Percentiles rank a stretch among this genome's conserved stretches.
Conservation (phyloP, 2,888 invertebrate species). For the Lasioglossum figueresi region DNA sequence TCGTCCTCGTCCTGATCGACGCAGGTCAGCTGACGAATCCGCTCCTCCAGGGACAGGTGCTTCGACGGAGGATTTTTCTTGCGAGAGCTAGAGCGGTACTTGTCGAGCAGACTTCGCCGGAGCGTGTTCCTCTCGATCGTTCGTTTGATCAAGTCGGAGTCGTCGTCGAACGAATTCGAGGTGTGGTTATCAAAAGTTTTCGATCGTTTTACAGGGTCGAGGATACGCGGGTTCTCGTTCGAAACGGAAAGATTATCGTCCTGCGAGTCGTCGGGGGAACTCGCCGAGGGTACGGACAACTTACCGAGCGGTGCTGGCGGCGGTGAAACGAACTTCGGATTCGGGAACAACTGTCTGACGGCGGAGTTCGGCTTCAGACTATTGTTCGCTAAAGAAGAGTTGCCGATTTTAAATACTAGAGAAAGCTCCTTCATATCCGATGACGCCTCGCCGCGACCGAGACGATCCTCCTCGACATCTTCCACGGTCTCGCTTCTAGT, state of each 20-base stretch:
- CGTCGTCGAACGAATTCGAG: slow-evolving; percentile 81
- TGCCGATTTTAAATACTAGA: slow-evolving; percentile 86
- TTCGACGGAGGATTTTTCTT: slow-evolving; percentile 85
- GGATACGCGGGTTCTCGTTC: slow-evolving; percentile 90
- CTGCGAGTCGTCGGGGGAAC: slow-evolving; percentile 75
- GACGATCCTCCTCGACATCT: slow-evolving; percentile 71
- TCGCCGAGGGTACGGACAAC: slow-evolving; percentile 58
- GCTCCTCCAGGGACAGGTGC: slow-evolving; percentile 93
- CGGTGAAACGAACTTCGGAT: slow-evolving; percentile 86
- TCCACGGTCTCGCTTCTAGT: slow-evolving; percentile 46
- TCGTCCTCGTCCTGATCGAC: slow-evolving; percentile 87
- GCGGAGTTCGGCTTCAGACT: slow-evolving; percentile 91
- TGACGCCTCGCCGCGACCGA: slow-evolving; percentile 44
- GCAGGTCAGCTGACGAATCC: slow-evolving; percentile 93
- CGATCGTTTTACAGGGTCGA: slow-evolving; percentile 87
- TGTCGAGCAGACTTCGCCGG: slow-evolving; percentile 89
- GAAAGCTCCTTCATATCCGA: slow-evolving; percentile 84
- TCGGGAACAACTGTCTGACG: slow-evolving; percentile 92
- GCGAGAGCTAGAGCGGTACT: slow-evolving; percentile 86
- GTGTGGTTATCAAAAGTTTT: slow-evolving; percentile 81
- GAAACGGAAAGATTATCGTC: slow-evolving; percentile 86
- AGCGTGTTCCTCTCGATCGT: slow-evolving; percentile 94
- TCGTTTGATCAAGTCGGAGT: slow-evolving; percentile 85
- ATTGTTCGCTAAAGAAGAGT: slow-evolving; percentile 85
- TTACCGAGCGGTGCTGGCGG: slow-evolving; percentile 85